A percentile compares a stretch with the other conserved stretches of the same genome.
Evolutionary conservation across 2,888 invertebrate species (phyloP).

Genomic region (Megaustenia siamemsis): DNA sequence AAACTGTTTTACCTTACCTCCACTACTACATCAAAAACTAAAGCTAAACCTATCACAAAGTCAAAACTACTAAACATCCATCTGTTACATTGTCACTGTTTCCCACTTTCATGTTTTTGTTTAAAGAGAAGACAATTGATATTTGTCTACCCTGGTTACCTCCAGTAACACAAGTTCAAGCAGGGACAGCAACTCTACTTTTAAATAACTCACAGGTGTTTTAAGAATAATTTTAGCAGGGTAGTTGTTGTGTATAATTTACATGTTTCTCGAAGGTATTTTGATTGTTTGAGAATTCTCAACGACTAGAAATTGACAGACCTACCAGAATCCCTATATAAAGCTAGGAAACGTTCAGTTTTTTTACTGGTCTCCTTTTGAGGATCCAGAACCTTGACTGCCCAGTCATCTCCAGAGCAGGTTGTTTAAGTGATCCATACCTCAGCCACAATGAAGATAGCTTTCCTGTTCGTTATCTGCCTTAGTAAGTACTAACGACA

Average conservation of each 20-base stretch:
- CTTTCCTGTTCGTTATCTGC: background rate
- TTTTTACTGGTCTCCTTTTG: background rate
- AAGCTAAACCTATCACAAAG: too few relatives aligned
- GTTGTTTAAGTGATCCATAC: background rate
- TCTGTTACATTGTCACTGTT: too few relatives aligned
- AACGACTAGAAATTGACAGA: background rate
- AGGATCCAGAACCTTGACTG: background rate
- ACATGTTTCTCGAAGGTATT: background rate
- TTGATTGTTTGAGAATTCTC: background rate
- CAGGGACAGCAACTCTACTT: too few relatives aligned
- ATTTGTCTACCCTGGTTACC: too few relatives aligned
- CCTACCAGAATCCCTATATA: background rate
- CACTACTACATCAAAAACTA: too few relatives aligned
- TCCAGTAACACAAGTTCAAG: too few relatives aligned
- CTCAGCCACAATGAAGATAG: background rate
- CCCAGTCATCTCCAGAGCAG: background rate
- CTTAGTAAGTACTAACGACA: background rate
- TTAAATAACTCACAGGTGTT: too few relatives aligned
- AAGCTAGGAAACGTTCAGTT: background rate
- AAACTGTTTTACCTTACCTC: too few relatives aligned
- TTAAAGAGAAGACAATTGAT: too few relatives aligned
- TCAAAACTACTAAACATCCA: too few relatives aligned
- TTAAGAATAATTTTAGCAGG: too few relatives aligned
- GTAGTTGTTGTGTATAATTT: background rate
- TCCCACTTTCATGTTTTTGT: too few relatives aligned